A percentile compares a stretch with the other conserved stretches of the same genome.
These are phyloP conservation scores for Chelmon rostratus DNA, from an alignment of 2,797 vertebrate genomes.

Conservation along the genomic window DNA sequence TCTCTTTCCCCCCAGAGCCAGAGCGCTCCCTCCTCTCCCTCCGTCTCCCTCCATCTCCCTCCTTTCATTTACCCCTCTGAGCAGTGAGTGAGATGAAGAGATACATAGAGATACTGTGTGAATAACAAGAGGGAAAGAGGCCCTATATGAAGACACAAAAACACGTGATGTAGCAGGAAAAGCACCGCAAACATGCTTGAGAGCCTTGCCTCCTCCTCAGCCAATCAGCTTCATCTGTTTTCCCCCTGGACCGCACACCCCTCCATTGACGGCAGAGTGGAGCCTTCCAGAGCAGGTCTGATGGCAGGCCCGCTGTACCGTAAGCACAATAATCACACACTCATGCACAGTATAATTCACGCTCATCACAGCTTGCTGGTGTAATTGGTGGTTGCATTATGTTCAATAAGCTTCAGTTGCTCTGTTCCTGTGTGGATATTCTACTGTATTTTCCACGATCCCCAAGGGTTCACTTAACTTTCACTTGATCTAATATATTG, in stretches of 20 bases:
- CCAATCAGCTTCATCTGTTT: slow-evolving; percentile 56
- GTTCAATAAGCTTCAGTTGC: slow-evolving; percentile 53
- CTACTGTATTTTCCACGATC: slow-evolving; percentile 27
- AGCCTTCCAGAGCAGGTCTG: slow-evolving; percentile 59
- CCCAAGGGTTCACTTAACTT: slow-evolving; percentile 23
- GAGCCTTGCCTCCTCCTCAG: slow-evolving; percentile 22
- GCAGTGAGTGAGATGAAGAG: slow-evolving; percentile 21
- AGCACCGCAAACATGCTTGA: slow-evolving; percentile 23
- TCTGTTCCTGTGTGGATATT: slow-evolving; percentile 25
- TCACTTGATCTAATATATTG: slow-evolving; percentile 42
- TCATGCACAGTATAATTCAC: slow-evolving; percentile 33
- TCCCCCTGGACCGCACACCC: slow-evolving; percentile 46
- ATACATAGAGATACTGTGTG: slow-evolving; percentile 56
- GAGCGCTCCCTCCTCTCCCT: neutral
- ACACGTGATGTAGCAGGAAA: slow-evolving; percentile 31
- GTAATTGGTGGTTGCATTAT: slow-evolving; percentile 49
- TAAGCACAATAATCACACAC: slow-evolving; percentile 60
- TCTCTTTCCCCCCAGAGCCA: slow-evolving; percentile 42
- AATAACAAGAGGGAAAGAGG: slow-evolving; percentile 26
- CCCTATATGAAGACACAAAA: slow-evolving; percentile 24
- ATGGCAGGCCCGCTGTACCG: slow-evolving; percentile 45
- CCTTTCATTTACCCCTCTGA: slow-evolving; percentile 42
- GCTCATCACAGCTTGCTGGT: slow-evolving; percentile 49
- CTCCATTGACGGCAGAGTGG: slow-evolving; percentile 57
- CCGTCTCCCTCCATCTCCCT: neutral